phyloP scores from a whole-genome alignment of 1,140 invertebrate genomes.

The Yoshiicerus persimilis region DNA sequence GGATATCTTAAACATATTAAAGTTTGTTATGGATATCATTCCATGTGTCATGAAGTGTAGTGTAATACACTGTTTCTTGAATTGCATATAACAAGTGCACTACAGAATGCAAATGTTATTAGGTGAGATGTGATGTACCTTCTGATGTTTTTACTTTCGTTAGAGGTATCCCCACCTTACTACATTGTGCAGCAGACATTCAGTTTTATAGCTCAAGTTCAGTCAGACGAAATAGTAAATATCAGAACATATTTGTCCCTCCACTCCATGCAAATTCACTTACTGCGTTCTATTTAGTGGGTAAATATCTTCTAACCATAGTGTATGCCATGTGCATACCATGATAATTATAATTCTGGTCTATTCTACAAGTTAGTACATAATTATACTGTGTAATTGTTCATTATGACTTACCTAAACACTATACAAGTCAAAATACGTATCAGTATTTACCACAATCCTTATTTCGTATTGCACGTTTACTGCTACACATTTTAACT shows the following conservation, averaged over 20 bases:
- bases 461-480: too few species aligned
- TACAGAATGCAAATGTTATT: neutral
- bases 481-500: too few species aligned
- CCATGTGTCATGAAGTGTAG: too few species aligned
- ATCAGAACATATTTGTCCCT: neutral
- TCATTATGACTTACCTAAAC: too few species aligned
- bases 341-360: too few species aligned
- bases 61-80: neutral
- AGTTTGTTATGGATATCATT: too few species aligned
- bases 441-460: too few species aligned
- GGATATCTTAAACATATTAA: too few species aligned
- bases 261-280: neutral
- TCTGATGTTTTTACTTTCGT: neutral
- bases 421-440: too few species aligned
- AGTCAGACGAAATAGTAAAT: neutral
- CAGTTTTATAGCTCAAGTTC: neutral
- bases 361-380: too few species aligned
- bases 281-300: neutral
- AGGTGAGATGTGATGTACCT: neutral
- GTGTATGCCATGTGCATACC: too few species aligned
- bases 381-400: too few species aligned
- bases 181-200: neutral
- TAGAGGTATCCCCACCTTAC: neutral
- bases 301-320: neutral
- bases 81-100: neutral